Evolutionary conservation across 2,888 invertebrate genomes (phyloP).

Genomic region (Frankliniella intonsa): DNA sequence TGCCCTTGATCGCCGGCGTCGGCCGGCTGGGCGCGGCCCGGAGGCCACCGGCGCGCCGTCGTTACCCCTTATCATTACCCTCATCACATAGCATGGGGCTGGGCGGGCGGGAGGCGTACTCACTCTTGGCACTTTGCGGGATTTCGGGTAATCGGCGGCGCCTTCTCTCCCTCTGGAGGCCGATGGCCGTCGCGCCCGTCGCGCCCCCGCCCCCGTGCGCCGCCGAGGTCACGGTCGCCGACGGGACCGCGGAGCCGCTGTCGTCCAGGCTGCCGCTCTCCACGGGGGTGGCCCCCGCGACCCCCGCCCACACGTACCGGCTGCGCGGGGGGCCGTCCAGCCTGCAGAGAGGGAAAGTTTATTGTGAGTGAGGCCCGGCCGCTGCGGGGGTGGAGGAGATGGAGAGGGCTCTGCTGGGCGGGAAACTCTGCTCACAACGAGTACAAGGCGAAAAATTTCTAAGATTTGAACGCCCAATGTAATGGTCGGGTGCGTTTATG

Average conservation of each 20-base stretch:
- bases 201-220: neutral
- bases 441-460: no score
- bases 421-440: no score
- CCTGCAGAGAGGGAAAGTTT: neutral
- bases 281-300: neutral
- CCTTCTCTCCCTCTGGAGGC: neutral
- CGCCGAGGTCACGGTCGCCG: neutral
- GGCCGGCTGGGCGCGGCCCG: no score
- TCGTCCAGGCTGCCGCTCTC: neutral
- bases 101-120: neutral
- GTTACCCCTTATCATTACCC: no score
- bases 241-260: neutral
- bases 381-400: no score
- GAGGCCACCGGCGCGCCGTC: no score
- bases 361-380: no score
- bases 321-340: slow-evolving; percentile 7
- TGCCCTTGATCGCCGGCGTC: no score
- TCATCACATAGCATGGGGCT: no score
- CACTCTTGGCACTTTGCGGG: slow-evolving; percentile 16
- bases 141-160: slow-evolving; percentile 1
- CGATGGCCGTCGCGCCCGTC: neutral
- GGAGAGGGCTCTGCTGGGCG: no score
- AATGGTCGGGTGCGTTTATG: no score
- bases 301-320: slow-evolving; percentile 10
- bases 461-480: no score